These are phyloP conservation scores for Pantherophis guttatus DNA, from an alignment of 2,113 vertebrate species.

Conservation along the genomic window DNA sequence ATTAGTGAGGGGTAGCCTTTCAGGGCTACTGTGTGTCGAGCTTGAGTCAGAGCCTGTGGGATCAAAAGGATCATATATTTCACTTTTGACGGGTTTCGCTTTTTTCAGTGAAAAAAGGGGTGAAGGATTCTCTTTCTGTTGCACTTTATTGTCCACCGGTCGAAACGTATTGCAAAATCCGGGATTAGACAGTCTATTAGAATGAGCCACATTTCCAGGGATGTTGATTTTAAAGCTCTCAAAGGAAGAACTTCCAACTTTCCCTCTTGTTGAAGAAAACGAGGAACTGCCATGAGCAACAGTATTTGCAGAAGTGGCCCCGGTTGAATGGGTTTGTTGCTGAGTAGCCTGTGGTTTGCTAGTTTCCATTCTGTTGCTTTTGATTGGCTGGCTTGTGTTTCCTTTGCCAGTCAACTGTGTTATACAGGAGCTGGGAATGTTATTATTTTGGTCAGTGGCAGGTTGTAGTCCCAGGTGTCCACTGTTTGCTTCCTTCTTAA, in stretches of 20 bases:
- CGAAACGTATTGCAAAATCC: conserved; percentile 73
- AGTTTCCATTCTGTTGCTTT: conserved; percentile 56
- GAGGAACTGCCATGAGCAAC: conserved; percentile 46
- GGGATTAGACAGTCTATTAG: conserved; percentile 67
- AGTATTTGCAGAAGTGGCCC: conserved; percentile 54
- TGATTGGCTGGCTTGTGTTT: conserved; percentile 52
- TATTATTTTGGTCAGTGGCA: conserved; percentile 34
- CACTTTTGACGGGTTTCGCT: conserved; percentile 74
- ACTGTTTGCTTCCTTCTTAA: conserved; percentile 72
- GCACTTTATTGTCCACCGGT: conserved; percentile 69
- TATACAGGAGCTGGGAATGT: conserved; percentile 74
- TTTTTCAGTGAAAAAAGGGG: conserved; percentile 65
- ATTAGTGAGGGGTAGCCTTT: conserved; percentile 65
- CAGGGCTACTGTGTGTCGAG: conserved; percentile 75
- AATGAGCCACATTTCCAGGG: conserved; percentile 81
- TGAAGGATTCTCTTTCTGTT: conserved; percentile 64
- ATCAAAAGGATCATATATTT: conserved; percentile 94
- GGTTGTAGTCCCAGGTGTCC: conserved; percentile 42
- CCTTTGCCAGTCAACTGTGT: conserved; percentile 83
- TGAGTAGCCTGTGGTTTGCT: conserved; percentile 63
- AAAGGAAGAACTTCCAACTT: conserved; percentile 64
- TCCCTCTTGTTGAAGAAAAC: conserved; percentile 47
- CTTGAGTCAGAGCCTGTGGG: conserved; percentile 90
- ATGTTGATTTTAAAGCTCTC: conserved; percentile 90
- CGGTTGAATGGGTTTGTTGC: conserved; percentile 53